Evolutionary conservation across 2,113 vertebrate species (phyloP).

Genomic region (Sminthopsis crassicaudata): DNA sequence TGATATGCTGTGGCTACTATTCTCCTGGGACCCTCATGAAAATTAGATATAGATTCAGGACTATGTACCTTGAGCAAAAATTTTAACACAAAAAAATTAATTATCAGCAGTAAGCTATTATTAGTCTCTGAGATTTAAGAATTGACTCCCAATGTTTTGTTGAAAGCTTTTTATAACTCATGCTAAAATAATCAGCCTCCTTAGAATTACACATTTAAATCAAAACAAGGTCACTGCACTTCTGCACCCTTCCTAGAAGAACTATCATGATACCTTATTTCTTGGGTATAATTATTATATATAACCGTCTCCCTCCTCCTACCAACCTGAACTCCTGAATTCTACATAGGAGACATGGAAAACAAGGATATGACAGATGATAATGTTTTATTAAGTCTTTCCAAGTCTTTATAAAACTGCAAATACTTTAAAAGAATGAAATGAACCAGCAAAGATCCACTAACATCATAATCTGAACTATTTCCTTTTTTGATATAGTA

Average conservation of each 20-base stretch:
- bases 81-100: constrained; percentile 2
- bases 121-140: background rate
- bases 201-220: background rate
- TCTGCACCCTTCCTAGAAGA: background rate
- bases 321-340: background rate
- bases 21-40: background rate
- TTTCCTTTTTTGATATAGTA: background rate
- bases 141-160: background rate
- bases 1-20: background rate
- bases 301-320: background rate
- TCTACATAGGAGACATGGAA: background rate
- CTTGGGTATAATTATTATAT: background rate
- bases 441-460: background rate
- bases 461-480: background rate
- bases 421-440: background rate
- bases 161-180: background rate
- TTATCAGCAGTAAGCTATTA: background rate
- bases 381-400: background rate
- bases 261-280: background rate
- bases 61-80: background rate
- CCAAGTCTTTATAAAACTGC: background rate
- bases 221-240: background rate
- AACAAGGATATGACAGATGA: background rate
- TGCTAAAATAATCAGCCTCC: background rate
- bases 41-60: background rate